Evolutionary conservation across 1,140 invertebrate genomes (phyloP), one percentile per base, ranked within the genome.

Genomic region (Drosophila lacertosa): DNA sequence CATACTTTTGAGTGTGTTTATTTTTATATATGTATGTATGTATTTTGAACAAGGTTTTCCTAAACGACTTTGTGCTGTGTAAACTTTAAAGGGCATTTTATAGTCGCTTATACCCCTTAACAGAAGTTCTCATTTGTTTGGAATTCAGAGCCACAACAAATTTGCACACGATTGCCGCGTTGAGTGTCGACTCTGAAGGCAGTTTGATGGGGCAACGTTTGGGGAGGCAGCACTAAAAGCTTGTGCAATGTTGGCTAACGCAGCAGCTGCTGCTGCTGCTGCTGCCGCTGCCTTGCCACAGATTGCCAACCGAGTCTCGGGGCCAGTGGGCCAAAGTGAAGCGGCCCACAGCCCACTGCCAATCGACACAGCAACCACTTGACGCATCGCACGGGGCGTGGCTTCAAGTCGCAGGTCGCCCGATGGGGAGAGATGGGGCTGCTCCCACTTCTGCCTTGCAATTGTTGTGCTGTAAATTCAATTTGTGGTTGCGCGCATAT

Each of bases 141-240:
- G 53, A 39, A 65, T 65, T 57, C 32, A 53, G 53, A 65, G 44
- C 53, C 54, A 57, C 53, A 57, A 32, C 29, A 66, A 48, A 66
- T 66, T 65, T 66, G 63, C 63, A 63, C 35, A 63, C 59, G 54
- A 37, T 48, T 47, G 26, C 26, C 26, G 29, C 16, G 40, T 20
- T 53, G 39, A 26, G 10, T 10, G n/a, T 9, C 9, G 26, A 29
- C 26, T 29, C 6, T 29, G 26, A 7, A 29, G 26, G 26, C 26
- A 29, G 26, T 29, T 29, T 29, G 26, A 29, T 29, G 26, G n/a
- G 44, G 32, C n/a, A 9, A 18, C 6, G 15, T 13, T 7, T n/a
- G 29, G 15, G 10, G 10, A 6, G n/a, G n/a, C 5, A 9, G 15
- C 13, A 29, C 24, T 58, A 66, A 66, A 66, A 66, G 53, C 63